Evolutionary conservation across 2,113 vertebrate species (phyloP), one percentile per base, ranked within the genome.

Genomic region (Caretta caretta): DNA sequence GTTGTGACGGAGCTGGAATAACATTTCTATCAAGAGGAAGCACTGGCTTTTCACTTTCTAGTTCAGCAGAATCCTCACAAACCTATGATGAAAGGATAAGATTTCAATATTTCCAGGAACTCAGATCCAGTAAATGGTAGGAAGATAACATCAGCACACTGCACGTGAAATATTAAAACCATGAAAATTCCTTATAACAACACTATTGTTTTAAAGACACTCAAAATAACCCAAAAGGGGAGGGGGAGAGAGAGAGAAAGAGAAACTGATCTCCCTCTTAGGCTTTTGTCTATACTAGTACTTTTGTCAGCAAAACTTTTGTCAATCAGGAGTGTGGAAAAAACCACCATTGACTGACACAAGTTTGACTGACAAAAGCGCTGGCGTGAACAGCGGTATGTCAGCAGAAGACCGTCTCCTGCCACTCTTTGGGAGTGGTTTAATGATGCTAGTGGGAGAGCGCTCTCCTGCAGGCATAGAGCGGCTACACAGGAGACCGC

Each of bases 11-110:
- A 35, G 84, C 84, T 49, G 96, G 86, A 88, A 91, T 95, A 48
- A 78, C 75, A 51, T 87, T 96, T 93, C 95, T 97, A 9, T 98
- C 98, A 56, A 97, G 96, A 59, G 97, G 83, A 91, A 98, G 92
- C 54, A 86, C 53, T 51, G 94, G 90, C n/a, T 98, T 98, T 85
- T 98, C 96, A 80, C 78, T 96, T 86, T 98, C 98, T 54, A 95
- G 75, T 38, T 97, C 97, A 86, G 95, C 46, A 46, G 95, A 93
- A 75, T 94, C 98, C 88, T 98, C 98, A 91, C 89, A 96, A 87
- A 90, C 95, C 98, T 99, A 93, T 53, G 89, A 93, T 89, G n/a
- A 90, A 97, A 83, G 92, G 89, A 97, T 38, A 81, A 97, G 22
- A 88, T 86, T 27, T 84, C 56, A 31, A 8, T 93, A 49, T 76